Evolutionary conservation across 2,113 vertebrate species (phyloP), one percentile per base, ranked within the genome.

Genomic region (Heterotilapia buettikoferi): DNA sequence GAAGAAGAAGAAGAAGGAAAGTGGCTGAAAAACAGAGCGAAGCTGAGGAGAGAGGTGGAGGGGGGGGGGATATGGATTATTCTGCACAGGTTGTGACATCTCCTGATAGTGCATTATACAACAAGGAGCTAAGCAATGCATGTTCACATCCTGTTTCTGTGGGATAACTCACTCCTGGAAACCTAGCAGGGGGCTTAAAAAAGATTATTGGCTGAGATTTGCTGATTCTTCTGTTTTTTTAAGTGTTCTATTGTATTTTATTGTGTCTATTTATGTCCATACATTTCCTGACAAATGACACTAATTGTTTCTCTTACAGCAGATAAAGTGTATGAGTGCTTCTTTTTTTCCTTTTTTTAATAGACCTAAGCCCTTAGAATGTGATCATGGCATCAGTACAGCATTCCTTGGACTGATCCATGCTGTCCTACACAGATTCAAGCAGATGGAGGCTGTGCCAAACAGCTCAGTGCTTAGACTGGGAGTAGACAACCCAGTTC

Each of bases 61-160:
- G 1, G 54, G 53, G 84, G 89, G 71, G 52, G 63, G 36, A 14
- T 89, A 92, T 93, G 90, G 94, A 93, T 95, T 92, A 93, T 90
- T 91, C 81, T 79, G 84, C n/a, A 33, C 88, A 86, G 92, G 90
- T 94, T 93, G 92, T 88, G 92, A 92, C 93, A 93, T 92, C 92
- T 84, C 89, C 86, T 94, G 91, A 95, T 90, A 89, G 89, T 63
- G 88, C 83, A 92, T 92, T 91, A 89, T 85, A 86, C 90, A 86
- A 38, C 29, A 83, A 82, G 84, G 86, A 86, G 84, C 82, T 66
- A 47, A 89, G 86, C 88, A 87, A 85, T 88, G 71, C 80, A 91
- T 73, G 85, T 89, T 88, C 86, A 84, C 54, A 66, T 73, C 36
- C 86, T 88, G 83, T 87, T 88, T 85, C 86, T 73, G 54, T 80